These are phyloP conservation scores for Egretta garzetta DNA, from an alignment of 2,113 vertebrate species.

Conservation along the genomic window DNA sequence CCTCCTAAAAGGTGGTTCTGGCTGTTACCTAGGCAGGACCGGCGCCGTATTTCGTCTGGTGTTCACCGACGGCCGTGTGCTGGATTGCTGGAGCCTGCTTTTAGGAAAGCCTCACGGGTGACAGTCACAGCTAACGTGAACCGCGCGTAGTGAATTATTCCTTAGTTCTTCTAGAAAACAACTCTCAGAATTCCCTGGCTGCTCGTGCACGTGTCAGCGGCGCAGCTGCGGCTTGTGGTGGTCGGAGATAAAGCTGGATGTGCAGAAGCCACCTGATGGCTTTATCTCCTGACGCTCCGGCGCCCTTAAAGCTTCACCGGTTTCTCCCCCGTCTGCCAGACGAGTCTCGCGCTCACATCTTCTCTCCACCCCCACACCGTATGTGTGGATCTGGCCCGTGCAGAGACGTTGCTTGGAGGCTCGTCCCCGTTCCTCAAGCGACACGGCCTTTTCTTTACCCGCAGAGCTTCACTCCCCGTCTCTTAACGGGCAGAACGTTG, in stretches of 20 bases:
- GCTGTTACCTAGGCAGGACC: not conserved
- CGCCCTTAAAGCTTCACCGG: fast-evolving
- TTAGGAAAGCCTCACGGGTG: not conserved
- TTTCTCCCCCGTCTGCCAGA: not conserved
- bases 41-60: fast-evolving
- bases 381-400: fast-evolving
- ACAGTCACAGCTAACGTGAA: fast-evolving
- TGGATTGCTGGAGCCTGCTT: not conserved
- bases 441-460: not conserved
- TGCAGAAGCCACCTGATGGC: not conserved
- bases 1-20: not conserved
- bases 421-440: not conserved
- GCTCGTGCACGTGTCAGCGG: fast-evolving
- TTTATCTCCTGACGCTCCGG: not conserved
- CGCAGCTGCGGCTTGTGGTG: too few relatives aligned
- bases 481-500: not conserved
- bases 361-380: not conserved
- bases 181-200: too few relatives aligned
- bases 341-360: not conserved
- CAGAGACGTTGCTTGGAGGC: not conserved
- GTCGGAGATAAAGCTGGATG: not conserved
- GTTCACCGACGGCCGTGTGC: fast-evolving
- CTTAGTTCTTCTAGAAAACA: not conserved
- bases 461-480: fast-evolving
- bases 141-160: fast-evolving